phyloP scores from a whole-genome alignment of 2,888 invertebrate species.

The Ochropacha duplaris region DNA sequence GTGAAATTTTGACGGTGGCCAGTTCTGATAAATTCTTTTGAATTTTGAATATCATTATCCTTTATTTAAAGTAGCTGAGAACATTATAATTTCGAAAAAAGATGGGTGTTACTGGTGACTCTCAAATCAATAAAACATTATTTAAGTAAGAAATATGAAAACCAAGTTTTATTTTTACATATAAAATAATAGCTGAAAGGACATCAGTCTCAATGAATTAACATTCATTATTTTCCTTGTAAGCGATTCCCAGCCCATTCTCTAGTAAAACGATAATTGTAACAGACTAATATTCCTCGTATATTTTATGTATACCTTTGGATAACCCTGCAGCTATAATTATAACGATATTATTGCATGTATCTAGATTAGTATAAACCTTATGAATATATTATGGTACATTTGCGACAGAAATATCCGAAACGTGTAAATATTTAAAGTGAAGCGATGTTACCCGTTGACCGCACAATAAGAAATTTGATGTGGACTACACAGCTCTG shows the following conservation, averaged over 20 bases:
- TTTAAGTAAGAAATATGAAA: not conserved
- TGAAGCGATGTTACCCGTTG: not conserved
- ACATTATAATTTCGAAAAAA: constrained; percentile 26
- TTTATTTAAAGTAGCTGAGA: constrained; percentile 62
- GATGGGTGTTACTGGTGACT: not conserved
- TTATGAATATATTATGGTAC: not conserved
- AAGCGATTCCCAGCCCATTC: not conserved
- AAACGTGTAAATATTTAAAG: not conserved
- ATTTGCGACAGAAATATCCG: not conserved
- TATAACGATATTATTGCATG: no score
- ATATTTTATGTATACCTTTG: no score
- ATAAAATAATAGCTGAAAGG: not conserved
- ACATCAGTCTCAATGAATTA: not conserved
- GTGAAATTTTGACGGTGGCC: constrained; percentile 66
- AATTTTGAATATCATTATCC: constrained; percentile 51
- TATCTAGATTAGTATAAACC: no score
- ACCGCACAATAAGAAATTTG: not conserved
- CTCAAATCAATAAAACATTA: not conserved
- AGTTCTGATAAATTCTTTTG: constrained; percentile 57
- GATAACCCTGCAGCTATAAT: no score
- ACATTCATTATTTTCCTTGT: not conserved
- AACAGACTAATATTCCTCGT: no score
- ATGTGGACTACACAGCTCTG: not conserved
- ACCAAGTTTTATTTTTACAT: not conserved
- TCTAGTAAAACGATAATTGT: no score